Conservation (phyloP, 2,113 vertebrate genomes). For the Dipodomys stephensi region DNA sequence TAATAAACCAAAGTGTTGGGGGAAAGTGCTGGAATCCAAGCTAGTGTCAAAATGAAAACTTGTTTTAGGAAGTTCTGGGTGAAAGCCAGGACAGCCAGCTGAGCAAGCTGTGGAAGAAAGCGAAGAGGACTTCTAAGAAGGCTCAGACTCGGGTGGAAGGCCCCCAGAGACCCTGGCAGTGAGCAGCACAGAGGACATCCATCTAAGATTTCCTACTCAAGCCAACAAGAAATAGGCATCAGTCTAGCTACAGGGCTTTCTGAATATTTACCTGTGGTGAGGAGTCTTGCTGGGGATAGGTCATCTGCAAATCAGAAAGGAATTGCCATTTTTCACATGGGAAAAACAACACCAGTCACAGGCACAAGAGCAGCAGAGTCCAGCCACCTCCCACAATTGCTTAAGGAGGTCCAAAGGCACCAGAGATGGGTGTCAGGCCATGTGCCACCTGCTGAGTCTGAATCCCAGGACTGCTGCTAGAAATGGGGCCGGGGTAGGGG, state of each 20-base stretch:
- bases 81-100: too few relatives aligned
- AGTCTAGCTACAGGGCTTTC: background rate
- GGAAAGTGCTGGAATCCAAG: background rate
- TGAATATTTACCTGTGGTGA: background rate
- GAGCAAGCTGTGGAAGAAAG: too few relatives aligned
- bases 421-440: background rate
- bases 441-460: background rate
- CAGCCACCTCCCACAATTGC: background rate
- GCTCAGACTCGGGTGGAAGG: too few relatives aligned
- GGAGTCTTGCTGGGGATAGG: background rate
- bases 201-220: background rate
- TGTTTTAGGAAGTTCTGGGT: background rate
- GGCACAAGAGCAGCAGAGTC: background rate
- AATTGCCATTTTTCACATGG: background rate
- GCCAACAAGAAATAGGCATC: background rate
- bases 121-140: too few relatives aligned
- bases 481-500: too few relatives aligned
- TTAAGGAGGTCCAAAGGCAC: background rate
- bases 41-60: rapidly evolving
- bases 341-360: background rate
- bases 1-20: background rate
- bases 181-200: too few relatives aligned
- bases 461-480: background rate
- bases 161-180: too few relatives aligned
- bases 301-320: background rate